Percentiles rank a stretch among this genome's conserved stretches.
Evolutionary conservation across 2,888 invertebrate genomes (phyloP).

Genomic region (Trisateles emortualis): DNA sequence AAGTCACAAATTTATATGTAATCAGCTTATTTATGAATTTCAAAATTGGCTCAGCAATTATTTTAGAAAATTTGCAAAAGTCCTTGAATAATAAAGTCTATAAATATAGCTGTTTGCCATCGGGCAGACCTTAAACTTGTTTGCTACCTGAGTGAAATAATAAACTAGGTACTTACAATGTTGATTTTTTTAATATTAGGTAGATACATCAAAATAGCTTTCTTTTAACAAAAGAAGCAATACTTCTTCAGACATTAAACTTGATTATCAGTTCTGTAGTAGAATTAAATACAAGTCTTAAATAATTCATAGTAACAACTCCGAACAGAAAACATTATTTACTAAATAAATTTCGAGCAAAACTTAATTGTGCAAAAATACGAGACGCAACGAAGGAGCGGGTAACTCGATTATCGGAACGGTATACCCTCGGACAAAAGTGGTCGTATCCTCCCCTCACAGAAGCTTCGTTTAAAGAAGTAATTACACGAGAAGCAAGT

Average conservation of each 20-base stretch:
- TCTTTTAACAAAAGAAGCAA: neutral
- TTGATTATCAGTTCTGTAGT: slow-evolving; percentile 19
- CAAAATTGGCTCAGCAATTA: too few relatives aligned
- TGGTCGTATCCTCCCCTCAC: slow-evolving; percentile 68
- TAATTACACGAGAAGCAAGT: slow-evolving; percentile 82
- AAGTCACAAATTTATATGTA: too few relatives aligned
- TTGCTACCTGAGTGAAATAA: too few relatives aligned
- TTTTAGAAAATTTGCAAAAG: too few relatives aligned
- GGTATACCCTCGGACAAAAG: slow-evolving; percentile 71
- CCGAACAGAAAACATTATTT: slow-evolving; percentile 47
- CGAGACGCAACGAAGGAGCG: slow-evolving; percentile 53
- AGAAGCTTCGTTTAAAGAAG: slow-evolving; percentile 83
- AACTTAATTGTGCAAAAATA: slow-evolving; percentile 58
- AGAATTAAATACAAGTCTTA: slow-evolving; percentile 32
- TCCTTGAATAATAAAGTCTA: too few relatives aligned
- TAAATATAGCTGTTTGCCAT: too few relatives aligned
- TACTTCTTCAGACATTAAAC: neutral
- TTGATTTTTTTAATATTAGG: too few relatives aligned
- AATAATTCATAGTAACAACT: slow-evolving; percentile 39
- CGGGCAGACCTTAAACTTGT: too few relatives aligned
- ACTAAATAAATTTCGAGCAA: slow-evolving; percentile 48
- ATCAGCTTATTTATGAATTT: too few relatives aligned
- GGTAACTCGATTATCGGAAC: slow-evolving; percentile 75
- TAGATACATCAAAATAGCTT: too few relatives aligned
- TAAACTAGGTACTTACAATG: too few relatives aligned